phyloP scores from a whole-genome alignment of 2,888 invertebrate genomes.

The Hypena proboscidalis region DNA sequence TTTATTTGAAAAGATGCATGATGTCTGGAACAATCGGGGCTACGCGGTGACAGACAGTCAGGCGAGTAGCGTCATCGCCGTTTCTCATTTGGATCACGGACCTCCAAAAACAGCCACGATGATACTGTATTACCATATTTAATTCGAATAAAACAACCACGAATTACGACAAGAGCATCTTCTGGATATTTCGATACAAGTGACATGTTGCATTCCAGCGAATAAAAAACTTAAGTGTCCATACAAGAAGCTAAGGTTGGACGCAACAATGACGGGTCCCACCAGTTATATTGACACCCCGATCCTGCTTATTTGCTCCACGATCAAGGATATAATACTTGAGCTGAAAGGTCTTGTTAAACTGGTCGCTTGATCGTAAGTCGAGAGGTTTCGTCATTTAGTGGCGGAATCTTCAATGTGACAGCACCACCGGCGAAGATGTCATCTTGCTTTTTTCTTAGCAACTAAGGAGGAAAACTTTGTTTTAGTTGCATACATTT shows the following conservation, averaged over 20 bases:
- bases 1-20: no score
- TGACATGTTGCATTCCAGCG: slow-evolving; percentile 62
- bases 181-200: slow-evolving; percentile 1
- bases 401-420: slow-evolving; percentile 57
- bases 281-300: slow-evolving; percentile 52
- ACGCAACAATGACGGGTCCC: slow-evolving; percentile 59
- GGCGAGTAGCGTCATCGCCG: no score
- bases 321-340: slow-evolving; percentile 32
- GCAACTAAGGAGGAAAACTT: no score
- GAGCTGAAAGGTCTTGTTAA: slow-evolving; percentile 45
- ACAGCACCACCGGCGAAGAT: slow-evolving; percentile 58
- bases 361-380: slow-evolving; percentile 48
- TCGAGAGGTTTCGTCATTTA: slow-evolving; percentile 57
- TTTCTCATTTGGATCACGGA: no score
- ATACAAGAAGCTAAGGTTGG: slow-evolving; percentile 68
- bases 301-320: slow-evolving; percentile 58
- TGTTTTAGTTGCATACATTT: no score
- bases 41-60: no score
- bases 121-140: no score
- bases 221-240: slow-evolving; percentile 71
- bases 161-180: not conserved
- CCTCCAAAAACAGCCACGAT: no score
- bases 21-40: no score
- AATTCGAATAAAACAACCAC: no score
- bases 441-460: slow-evolving; percentile 20